phyloP scores from a whole-genome alignment of 2,888 invertebrate species.

The Altica lythri region DNA sequence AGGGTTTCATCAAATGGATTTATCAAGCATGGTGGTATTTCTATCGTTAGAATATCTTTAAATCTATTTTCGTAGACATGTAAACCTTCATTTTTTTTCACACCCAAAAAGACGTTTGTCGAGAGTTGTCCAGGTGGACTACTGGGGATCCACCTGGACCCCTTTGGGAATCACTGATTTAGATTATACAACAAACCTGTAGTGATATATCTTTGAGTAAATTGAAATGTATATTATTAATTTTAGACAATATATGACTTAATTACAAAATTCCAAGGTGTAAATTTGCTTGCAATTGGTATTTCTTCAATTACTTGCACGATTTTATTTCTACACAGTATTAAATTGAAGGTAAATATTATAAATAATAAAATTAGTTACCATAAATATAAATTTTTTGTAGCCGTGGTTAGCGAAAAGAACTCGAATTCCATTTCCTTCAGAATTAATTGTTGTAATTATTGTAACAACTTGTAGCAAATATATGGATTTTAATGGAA shows the following conservation, averaged over 20 bases:
- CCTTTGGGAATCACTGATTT: too few relatives aligned
- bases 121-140: too few relatives aligned
- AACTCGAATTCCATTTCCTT: constrained; percentile 77
- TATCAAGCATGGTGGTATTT: too few relatives aligned
- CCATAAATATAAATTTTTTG: constrained; percentile 34
- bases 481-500: constrained; percentile 62
- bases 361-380: constrained; percentile 16
- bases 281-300: constrained; percentile 70
- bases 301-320: constrained; percentile 71
- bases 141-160: too few relatives aligned
- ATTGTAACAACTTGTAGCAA: constrained; percentile 72
- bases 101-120: too few relatives aligned
- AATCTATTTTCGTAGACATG: too few relatives aligned
- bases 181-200: too few relatives aligned
- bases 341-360: constrained; percentile 71
- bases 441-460: constrained; percentile 79
- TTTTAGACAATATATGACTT: constrained; percentile 63
- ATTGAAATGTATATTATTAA: too few relatives aligned
- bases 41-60: too few relatives aligned
- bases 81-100: too few relatives aligned
- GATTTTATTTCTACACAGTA: constrained; percentile 65
- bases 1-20: too few relatives aligned
- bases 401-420: constrained; percentile 69
- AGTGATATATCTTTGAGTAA: too few relatives aligned
- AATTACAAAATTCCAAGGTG: constrained; percentile 55